Percentiles rank a stretch among this genome's conserved stretches.
Evolutionary conservation across 2,888 invertebrate species (phyloP).

Genomic region (Allygus modestus): DNA sequence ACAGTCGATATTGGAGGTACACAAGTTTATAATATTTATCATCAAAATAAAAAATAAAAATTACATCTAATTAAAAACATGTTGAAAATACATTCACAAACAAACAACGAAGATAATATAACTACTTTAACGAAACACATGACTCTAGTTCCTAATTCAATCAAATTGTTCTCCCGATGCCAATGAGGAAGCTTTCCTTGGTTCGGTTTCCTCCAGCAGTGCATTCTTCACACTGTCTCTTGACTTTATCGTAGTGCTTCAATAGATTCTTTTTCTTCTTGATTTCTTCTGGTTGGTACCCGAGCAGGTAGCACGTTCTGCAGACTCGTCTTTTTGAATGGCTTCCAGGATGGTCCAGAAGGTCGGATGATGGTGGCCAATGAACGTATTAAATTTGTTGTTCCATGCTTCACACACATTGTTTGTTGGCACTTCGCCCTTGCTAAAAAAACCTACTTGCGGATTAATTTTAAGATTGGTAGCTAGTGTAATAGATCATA

Average conservation of each 20-base stretch:
- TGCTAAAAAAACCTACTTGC: too few species aligned
- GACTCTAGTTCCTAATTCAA: slow-evolving; percentile 1
- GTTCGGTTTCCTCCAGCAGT: not conserved
- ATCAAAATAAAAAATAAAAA: too few species aligned
- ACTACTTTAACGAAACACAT: too few species aligned
- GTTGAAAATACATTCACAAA: too few species aligned
- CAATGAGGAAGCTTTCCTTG: not conserved
- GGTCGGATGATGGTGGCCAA: not conserved
- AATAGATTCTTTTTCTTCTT: not conserved
- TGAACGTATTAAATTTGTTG: slow-evolving; percentile 3
- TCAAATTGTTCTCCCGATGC: not conserved
- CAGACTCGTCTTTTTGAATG: not conserved
- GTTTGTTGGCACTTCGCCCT: too few species aligned
- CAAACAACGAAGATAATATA: too few species aligned
- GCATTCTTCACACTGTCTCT: not conserved
- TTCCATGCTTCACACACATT: slow-evolving; percentile 21
- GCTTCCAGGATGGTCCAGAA: slow-evolving; percentile 2
- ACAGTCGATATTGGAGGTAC: too few species aligned
- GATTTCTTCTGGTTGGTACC: not conserved
- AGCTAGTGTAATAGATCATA: too few species aligned
- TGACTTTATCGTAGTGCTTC: not conserved
- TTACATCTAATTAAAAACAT: too few species aligned
- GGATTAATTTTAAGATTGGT: too few species aligned
- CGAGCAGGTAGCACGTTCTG: slow-evolving; percentile 17
- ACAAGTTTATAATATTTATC: too few species aligned